Evolutionary conservation across 1,140 invertebrate species (phyloP), one percentile per base, ranked within the genome.

Genomic region (Drosophila rhopaloa): DNA sequence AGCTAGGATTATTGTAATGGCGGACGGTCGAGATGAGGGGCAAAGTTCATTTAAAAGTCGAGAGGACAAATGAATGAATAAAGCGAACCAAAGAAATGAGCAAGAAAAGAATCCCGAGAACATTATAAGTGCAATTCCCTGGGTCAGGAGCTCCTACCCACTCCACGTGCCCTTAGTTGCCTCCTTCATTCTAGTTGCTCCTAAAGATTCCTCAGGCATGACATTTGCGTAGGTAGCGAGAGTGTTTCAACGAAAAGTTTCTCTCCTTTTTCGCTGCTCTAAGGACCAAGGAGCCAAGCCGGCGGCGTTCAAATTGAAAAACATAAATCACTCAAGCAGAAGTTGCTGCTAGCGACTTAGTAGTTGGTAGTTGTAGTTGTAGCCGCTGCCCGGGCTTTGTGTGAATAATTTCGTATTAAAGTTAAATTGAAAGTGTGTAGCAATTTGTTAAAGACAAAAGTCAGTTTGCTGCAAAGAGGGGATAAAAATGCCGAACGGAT

Each of bases 1-100:
- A 37, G 37, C 27, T 43, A 27, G 47, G 55, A 71, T 71, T 71
- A 48, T 54, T 43, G 54, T 65, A 37, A 38, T 11, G 57, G 38
- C 51, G 41, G 41, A 32, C 76, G 61, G 53, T 76, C 48, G 55
- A 76, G 76, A 65, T 71, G 43, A 27, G 63, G 48, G 46, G 76
- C 79, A 83, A 79, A 88, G 83, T 86, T 86, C 83, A 88, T 86
- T 86, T 88, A 83, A 86, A 89, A 86, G 83, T 86, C 83, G 67
- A 83, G 78, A 83, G 79, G 84, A 82, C 79, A 83, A 86, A 83
- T 89, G 76, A 88, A 83, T 88, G 84, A 81, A 86, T 81, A 86
- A 86, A 80, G 50, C 58, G 80, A 70, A 66, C 66, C 61, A 47
- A 62, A 72, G 72, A 78, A 59, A 62, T 50, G 47, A 67, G 51